Conservation (phyloP, 2,888 invertebrate species). For the Pterobdella sp. region DNA sequence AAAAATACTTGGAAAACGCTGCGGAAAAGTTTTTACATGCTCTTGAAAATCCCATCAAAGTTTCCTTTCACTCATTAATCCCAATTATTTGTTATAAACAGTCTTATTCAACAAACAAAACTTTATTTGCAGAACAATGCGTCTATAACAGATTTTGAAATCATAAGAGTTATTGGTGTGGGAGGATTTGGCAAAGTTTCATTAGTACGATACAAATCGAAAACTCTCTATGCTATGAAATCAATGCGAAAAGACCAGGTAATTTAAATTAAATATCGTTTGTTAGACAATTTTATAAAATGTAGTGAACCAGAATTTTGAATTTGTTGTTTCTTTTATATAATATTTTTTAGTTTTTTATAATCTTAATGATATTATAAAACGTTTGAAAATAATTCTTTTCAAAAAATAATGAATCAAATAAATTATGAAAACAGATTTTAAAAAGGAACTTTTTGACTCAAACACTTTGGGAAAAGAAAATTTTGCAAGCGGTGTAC, state of each 20-base stretch:
- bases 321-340: too few species aligned
- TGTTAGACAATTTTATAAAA: too few species aligned
- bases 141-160: slow-evolving; percentile 19
- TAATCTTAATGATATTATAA: too few species aligned
- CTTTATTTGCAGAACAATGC: slow-evolving; percentile 25
- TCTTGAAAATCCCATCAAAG: slow-evolving; percentile 26
- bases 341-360: too few species aligned
- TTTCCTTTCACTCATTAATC: background rate
- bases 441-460: slow-evolving; percentile 25
- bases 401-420: too few species aligned
- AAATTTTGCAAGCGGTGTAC: slow-evolving; percentile 21
- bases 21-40: background rate
- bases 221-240: slow-evolving; percentile 25
- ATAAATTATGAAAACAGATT: too few species aligned
- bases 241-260: slow-evolving; percentile 28
- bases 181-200: slow-evolving; percentile 28
- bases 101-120: background rate
- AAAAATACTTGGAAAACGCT: slow-evolving; percentile 23
- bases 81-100: background rate
- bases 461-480: slow-evolving; percentile 27
- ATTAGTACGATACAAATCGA: slow-evolving; percentile 12
- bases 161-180: slow-evolving; percentile 24
- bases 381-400: too few species aligned
- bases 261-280: too few species aligned
- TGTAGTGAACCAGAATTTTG: too few species aligned